Evolutionary conservation across 2,888 invertebrate species (phyloP).

Genomic region (Latheticus oryzae): DNA sequence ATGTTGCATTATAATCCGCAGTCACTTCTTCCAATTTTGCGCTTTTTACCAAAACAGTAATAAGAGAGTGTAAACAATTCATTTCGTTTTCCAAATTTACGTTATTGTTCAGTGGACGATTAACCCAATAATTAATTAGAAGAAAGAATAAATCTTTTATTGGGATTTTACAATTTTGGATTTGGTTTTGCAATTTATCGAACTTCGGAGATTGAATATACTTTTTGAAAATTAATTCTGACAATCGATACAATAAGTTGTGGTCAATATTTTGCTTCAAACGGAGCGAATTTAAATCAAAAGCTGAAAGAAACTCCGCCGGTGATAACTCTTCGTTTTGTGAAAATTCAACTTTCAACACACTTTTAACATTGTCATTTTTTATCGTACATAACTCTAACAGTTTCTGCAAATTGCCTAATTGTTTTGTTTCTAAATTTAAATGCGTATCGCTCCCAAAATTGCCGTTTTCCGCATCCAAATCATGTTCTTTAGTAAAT

Average conservation of each 20-base stretch:
- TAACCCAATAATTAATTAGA: slow-evolving; percentile 78
- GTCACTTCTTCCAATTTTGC: slow-evolving; percentile 68
- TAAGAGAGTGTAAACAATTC: slow-evolving; percentile 74
- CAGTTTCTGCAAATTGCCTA: slow-evolving; percentile 73
- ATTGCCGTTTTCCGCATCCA: slow-evolving; percentile 55
- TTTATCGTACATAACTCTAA: slow-evolving; percentile 70
- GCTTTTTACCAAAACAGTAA: slow-evolving; percentile 75
- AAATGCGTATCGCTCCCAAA: slow-evolving; percentile 46
- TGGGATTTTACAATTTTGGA: slow-evolving; percentile 64
- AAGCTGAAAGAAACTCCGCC: slow-evolving; percentile 70
- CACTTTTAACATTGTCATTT: slow-evolving; percentile 46
- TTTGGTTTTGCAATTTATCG: slow-evolving; percentile 6
- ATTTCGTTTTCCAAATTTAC: slow-evolving; percentile 71
- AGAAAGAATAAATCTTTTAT: slow-evolving; percentile 78
- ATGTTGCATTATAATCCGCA: slow-evolving; percentile 77
- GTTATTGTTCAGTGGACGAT: slow-evolving; percentile 68
- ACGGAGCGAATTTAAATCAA: slow-evolving; percentile 64
- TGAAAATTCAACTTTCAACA: slow-evolving; percentile 67
- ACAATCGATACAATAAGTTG: slow-evolving; percentile 62
- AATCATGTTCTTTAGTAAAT: slow-evolving; percentile 45
- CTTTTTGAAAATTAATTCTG: slow-evolving; percentile 59
- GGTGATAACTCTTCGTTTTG: slow-evolving; percentile 66
- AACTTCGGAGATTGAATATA: slow-evolving; percentile 50
- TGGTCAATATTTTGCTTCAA: slow-evolving; percentile 64
- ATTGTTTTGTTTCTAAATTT: slow-evolving; percentile 69